Evolutionary conservation across 2,113 vertebrate species (phyloP), one percentile per base, ranked within the genome.

Genomic region (Oryzias javanicus): DNA sequence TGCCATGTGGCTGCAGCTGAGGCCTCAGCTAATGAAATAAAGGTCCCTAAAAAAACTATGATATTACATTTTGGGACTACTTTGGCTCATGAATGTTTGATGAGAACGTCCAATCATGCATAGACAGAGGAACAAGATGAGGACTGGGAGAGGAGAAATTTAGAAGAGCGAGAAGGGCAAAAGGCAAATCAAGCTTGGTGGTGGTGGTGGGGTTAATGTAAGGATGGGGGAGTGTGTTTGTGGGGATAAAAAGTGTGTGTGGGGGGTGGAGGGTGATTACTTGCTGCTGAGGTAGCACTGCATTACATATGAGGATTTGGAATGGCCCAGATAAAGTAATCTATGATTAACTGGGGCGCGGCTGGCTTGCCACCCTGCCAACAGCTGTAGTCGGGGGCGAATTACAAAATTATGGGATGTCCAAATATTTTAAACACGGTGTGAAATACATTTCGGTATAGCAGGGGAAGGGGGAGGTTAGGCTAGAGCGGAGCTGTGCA

Each of bases 271-370:
- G 66, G 68, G 83, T 80, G 81, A 89, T 90, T 87, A 88, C 71
- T 82, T 80, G 82, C 80, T 70, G 81, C 86, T 80, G 86, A 86
- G 86, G 88, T 89, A 84, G 84, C 83, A 80, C 82, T 86, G 88
- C 85, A 80, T 87, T 87, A 87, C 84, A 87, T 79, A 89, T 70
- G 80, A 89, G 89, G 89, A 86, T 90, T 89, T 88, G 67, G 78
- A 89, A 87, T 90, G 91, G 76, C 88, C 87, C 85, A 91, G 89
- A 91, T 90, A 90, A 88, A 87, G 86, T 89, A 89, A 91, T 91
- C 89, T 91, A 86, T 90, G 90, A 92, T 91, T 90, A 89, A 89
- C 89, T 78, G 73, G 82, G 85, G 64, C 69, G 60, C 74, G 84
- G 78, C 77, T 79, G 78, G 78, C 81, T 80, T 62, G 55, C 78